These are phyloP conservation scores for Eupsilia transversa DNA, from an alignment of 2,888 invertebrate genomes.

Conservation along the genomic window DNA sequence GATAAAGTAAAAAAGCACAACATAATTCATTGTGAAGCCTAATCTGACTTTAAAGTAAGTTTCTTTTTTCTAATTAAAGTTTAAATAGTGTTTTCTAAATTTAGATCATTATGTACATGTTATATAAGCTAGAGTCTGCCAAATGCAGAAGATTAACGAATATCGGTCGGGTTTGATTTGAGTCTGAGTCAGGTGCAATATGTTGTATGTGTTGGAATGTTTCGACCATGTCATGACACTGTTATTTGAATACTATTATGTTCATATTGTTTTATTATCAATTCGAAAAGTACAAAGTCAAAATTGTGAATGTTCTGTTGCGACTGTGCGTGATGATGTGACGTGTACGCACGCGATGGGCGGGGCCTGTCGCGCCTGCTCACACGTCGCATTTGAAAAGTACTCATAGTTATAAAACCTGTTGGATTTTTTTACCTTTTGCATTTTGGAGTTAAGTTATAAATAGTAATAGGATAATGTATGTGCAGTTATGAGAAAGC, in stretches of 20 bases:
- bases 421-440: slow-evolving; percentile 80
- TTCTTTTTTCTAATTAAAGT: slow-evolving; percentile 79
- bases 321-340: slow-evolving; percentile 62
- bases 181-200: slow-evolving; percentile 84
- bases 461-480: slow-evolving; percentile 74
- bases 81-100: slow-evolving; percentile 83
- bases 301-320: slow-evolving; percentile 71
- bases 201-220: slow-evolving; percentile 74
- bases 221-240: slow-evolving; percentile 48
- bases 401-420: slow-evolving; percentile 76
- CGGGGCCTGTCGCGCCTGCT: background rate
- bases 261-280: slow-evolving; percentile 70
- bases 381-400: slow-evolving; percentile 71
- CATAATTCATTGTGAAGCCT: slow-evolving; percentile 87
- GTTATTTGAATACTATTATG: slow-evolving; percentile 60
- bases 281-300: slow-evolving; percentile 75
- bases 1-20: slow-evolving; percentile 90
- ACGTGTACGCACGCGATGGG: slow-evolving; percentile 30
- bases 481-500: slow-evolving; percentile 75
- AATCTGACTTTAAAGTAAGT: slow-evolving; percentile 86
- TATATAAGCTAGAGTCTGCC: slow-evolving; percentile 78
- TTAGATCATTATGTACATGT: slow-evolving; percentile 80
- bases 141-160: slow-evolving; percentile 76
- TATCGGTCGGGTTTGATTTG: slow-evolving; percentile 77
- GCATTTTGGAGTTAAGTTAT: slow-evolving; percentile 82